phyloP scores from a whole-genome alignment of 2,888 invertebrate species.

The Chrysodeixis includens region DNA sequence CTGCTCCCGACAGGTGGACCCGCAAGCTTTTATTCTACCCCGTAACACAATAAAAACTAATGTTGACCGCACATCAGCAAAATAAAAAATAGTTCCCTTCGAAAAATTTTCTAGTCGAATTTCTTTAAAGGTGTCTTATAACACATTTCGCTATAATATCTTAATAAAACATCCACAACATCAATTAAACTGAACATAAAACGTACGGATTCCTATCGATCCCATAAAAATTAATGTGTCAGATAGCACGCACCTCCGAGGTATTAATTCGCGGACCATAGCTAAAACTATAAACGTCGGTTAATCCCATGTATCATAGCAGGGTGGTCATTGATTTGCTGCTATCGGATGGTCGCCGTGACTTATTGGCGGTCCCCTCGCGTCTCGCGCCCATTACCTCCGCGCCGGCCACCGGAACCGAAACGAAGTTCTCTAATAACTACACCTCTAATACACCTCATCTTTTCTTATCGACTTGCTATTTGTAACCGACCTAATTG shows the following conservation, averaged over 20 bases:
- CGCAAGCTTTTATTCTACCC: conserved; percentile 64
- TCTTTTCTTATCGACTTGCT: conserved; percentile 74
- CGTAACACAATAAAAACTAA: conserved; percentile 49
- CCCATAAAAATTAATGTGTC: conserved; percentile 78
- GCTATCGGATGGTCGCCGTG: conserved; percentile 82
- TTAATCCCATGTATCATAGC: conserved; percentile 87
- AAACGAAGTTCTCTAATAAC: conserved; percentile 61
- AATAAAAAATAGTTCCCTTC: conserved; percentile 12
- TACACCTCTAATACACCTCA: conserved; percentile 79
- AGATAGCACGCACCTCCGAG: conserved; percentile 75
- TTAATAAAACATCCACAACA: neutral
- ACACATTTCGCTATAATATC: neutral
- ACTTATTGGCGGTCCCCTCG: conserved; percentile 84
- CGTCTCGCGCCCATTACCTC: conserved; percentile 78
- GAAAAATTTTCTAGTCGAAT: conserved; percentile 11
- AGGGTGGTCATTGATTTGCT: conserved; percentile 87
- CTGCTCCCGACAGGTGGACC: conserved; percentile 83
- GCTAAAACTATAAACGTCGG: conserved; percentile 86
- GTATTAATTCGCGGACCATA: conserved; percentile 82
- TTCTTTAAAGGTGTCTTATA: neutral
- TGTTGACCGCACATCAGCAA: conserved; percentile 33
- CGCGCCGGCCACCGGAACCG: conserved; percentile 56
- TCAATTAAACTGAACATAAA: conserved; percentile 42
- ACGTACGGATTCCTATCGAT: conserved; percentile 28
- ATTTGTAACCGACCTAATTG: conserved; percentile 90